Evolutionary conservation across 2,888 invertebrate species (phyloP), one percentile per base, ranked within the genome.

Genomic region (Hypomecis atomaria): DNA sequence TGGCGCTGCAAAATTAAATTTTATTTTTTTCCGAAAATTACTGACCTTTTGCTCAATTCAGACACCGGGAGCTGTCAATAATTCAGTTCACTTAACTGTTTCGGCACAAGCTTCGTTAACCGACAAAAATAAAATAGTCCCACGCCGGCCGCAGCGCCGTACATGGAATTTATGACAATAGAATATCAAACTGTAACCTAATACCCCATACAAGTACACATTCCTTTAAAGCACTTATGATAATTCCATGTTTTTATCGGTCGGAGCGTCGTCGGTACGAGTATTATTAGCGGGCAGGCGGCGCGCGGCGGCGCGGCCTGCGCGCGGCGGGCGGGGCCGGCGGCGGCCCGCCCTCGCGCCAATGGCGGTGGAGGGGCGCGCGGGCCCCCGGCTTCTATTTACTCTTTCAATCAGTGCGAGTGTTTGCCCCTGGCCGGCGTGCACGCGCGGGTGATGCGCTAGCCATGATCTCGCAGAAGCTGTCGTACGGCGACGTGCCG

Each of bases 391-490:
- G 86, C 87, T 83, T 88, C 92, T 93, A 93, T 93, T 93, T 93
- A 91, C 93, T 93, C 92, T 93, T 93, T 93, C 93, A 93, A 93
- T 93, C 93, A 93, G 92, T 92, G 92, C 90, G 88, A 88, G 90
- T 92, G 93, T 92, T 92, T 92, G 92, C 92, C 88, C 87, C 90
- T 86, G 90, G 89, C 87, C 89, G 90, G 90, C 90, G 89, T 91
- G 88, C 90, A 91, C 91, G 91, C 90, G 90, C 92, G 89, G 90
- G 91, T 91, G 90, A 92, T 92, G 92, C 91, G 90, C 90, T 90
- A 92, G 92, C 92, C 88, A 94, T 95, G 95, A 93, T 95, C 88
- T 94, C 95, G 87, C 95, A 95, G 91, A 95, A 95, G 90, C 91
- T 95, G 84, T 93, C 95, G 83, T 95, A 95, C 90, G 93, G 94